phyloP scores from a whole-genome alignment of 1,140 invertebrate species.

The Cotesia chilonis region DNA sequence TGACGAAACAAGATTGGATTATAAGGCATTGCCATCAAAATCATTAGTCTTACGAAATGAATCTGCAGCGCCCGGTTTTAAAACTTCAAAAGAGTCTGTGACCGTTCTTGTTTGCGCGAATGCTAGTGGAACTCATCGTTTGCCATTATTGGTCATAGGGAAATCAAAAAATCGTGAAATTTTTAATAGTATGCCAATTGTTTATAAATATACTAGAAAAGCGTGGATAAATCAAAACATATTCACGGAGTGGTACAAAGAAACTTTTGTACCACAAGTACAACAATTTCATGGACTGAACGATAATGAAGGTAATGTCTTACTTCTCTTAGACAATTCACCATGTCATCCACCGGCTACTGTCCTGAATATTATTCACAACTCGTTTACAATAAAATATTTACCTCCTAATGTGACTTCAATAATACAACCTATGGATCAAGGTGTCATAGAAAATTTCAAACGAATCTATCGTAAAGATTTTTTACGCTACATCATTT shows the following conservation, averaged over 20 bases:
- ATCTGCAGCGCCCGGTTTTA: constrained; percentile 40
- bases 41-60: constrained; percentile 34
- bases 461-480: too few species aligned
- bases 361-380: constrained; percentile 49
- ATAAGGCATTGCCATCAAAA: constrained; percentile 41
- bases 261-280: too few species aligned
- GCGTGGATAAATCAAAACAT: constrained; percentile 44
- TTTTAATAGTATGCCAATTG: constrained; percentile 41
- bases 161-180: constrained; percentile 41
- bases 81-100: constrained; percentile 48
- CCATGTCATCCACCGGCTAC: constrained; percentile 55
- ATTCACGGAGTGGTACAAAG: constrained; percentile 23
- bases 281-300: not conserved
- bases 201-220: constrained; percentile 40
- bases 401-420: constrained; percentile 61
- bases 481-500: too few species aligned
- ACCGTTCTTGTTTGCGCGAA: constrained; percentile 52
- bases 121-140: constrained; percentile 42
- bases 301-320: constrained; percentile 49
- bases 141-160: constrained; percentile 46
- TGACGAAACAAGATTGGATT: constrained; percentile 47
- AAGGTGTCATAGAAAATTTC: constrained; percentile 57
- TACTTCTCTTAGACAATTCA: constrained; percentile 64
- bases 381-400: constrained; percentile 57
- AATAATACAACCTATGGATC: constrained; percentile 65